These are phyloP conservation scores for Lamellibrachia luymesi DNA, from an alignment of 1,140 invertebrate genomes.

Conservation along the genomic window DNA sequence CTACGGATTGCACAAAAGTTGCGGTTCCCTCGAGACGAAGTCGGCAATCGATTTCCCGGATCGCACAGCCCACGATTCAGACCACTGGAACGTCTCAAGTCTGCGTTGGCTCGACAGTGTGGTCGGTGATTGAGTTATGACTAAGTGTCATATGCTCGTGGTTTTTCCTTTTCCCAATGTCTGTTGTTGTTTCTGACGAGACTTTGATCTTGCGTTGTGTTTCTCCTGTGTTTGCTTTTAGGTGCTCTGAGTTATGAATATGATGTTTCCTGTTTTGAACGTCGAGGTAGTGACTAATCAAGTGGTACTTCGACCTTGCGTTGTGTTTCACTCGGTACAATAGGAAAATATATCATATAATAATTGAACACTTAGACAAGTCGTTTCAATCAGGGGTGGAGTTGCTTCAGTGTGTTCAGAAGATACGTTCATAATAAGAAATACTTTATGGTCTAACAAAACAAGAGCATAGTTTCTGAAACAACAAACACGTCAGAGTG, in stretches of 20 bases:
- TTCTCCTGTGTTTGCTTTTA: background rate
- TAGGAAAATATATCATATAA: background rate
- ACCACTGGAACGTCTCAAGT: background rate
- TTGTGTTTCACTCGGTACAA: too few relatives aligned
- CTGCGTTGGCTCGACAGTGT: background rate
- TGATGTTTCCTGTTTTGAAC: too few relatives aligned
- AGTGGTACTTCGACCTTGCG: too few relatives aligned
- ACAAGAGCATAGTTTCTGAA: too few relatives aligned
- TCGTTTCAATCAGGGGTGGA: background rate
- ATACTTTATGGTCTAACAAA: too few relatives aligned
- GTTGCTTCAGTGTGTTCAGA: background rate
- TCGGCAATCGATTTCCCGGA: background rate
- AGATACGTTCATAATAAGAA: too few relatives aligned
- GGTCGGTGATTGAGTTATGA: background rate
- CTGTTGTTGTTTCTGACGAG: background rate
- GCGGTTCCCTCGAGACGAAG: background rate
- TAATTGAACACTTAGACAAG: background rate
- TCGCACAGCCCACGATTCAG: background rate
- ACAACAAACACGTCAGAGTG: too few relatives aligned
- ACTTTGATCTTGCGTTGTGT: background rate
- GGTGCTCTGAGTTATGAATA: background rate
- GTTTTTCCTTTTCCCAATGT: background rate
- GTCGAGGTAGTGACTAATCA: background rate
- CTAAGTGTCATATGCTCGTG: background rate
- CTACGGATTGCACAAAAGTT: background rate